These are phyloP conservation scores for Apodemus speciosus DNA, from an alignment of 2,113 vertebrate species.

Conservation along the genomic window DNA sequence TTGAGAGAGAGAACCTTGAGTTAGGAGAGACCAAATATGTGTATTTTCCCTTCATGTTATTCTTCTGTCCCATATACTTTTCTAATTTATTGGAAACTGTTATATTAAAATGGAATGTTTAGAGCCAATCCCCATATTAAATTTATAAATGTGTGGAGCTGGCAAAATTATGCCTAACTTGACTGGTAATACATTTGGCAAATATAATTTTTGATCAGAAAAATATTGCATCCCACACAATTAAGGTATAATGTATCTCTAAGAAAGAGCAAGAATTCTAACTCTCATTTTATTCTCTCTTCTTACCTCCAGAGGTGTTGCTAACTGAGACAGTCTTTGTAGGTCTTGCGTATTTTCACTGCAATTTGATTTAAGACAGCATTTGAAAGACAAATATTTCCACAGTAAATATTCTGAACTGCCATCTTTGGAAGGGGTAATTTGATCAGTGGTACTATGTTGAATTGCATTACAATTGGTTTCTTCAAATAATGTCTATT, in stretches of 20 bases:
- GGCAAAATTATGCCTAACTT: slow-evolving; percentile 50
- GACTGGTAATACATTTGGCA: background rate
- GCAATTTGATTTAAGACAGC: slow-evolving; percentile 71
- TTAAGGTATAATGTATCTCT: slow-evolving; percentile 49
- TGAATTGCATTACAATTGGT: slow-evolving; percentile 68
- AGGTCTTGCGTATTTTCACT: slow-evolving; percentile 42
- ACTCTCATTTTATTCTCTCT: slow-evolving; percentile 27
- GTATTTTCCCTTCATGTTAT: background rate
- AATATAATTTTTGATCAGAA: slow-evolving; percentile 54
- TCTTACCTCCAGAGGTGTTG: slow-evolving; percentile 22
- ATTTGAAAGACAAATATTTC: slow-evolving; percentile 73
- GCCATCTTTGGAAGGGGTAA: slow-evolving; percentile 40
- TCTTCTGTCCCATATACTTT: background rate
- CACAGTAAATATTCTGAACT: slow-evolving; percentile 62
- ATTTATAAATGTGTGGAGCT: slow-evolving; percentile 30
- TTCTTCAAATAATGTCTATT: slow-evolving; percentile 68
- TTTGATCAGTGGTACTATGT: slow-evolving; percentile 69
- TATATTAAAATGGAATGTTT: slow-evolving; percentile 23
- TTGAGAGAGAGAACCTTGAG: background rate
- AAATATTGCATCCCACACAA: slow-evolving; percentile 4
- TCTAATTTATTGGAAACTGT: slow-evolving; percentile 54
- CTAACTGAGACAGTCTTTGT: slow-evolving; percentile 26
- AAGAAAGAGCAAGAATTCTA: slow-evolving; percentile 47
- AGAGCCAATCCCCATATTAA: background rate
- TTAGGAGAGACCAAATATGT: background rate